Base-by-base conservation (phyloP, 1,140 invertebrate genomes). In the Babylonia areolata region DNA sequence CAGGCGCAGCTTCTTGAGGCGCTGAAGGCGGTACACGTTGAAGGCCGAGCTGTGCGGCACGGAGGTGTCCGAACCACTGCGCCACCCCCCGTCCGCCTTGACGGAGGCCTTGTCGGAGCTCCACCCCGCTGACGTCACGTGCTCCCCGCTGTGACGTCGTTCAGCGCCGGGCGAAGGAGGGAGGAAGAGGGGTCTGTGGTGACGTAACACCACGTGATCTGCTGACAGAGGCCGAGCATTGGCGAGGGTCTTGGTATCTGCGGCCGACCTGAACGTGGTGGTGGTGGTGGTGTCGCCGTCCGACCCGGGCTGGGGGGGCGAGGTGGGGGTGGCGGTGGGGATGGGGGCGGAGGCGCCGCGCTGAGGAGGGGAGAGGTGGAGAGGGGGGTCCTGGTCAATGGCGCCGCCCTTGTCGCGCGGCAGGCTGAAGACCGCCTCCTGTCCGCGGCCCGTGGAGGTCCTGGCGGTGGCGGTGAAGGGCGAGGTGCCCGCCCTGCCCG, bases 221-320 rank as follows among this genome's bases (percentile, higher is more conserved):
- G 85, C 86, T 20, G 85, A 86, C 46, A 86, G 51, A 28, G 78
- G 86, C 23, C 85, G 75, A 2, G 73, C 31, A 40, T 79, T 84
- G 33, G 71, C 85, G 37, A 69, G 81, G 81, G 1, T 42, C 39
- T 78, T 42, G 33, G 33, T 31, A 3, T 80, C 37, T 3, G 35
- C 3, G 39, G 23, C 2, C 2, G 73, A 77, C 37, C 73, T 3
- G 37, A 54, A n/a, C 20, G 20, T 9, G n/a, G 37, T 23, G 35
- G 17, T 78, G 78, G 2, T 12, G 2, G 20, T 9, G n/a, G 37
- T 23, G 35, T 42, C 42, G 78, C n/a, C 23, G 2, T 23, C 33
- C 6, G 42, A 9, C 9, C 28, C 1, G 3, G n/a, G 23, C 2
- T 28, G 20, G 5, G 35, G 40, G 20, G 40, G 77, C 37, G 77